Evolutionary conservation across 2,113 vertebrate species (phyloP).

Genomic region (Rhodinocichla rosea): DNA sequence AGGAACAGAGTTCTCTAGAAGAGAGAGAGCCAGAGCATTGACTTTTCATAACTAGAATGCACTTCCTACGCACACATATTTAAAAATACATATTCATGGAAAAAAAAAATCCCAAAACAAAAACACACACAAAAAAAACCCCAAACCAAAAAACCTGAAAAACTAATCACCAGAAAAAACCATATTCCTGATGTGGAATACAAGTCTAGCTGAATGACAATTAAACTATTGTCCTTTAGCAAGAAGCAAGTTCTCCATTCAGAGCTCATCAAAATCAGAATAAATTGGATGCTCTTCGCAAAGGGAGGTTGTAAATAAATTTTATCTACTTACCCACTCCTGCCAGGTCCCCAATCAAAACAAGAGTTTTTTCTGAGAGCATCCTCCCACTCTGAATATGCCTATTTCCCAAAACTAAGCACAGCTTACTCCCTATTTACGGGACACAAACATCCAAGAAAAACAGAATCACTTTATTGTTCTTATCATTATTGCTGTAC

Average conservation of each 20-base stretch:
- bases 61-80: neutral
- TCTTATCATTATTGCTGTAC: too few species aligned
- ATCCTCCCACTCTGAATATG: neutral
- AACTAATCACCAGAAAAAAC: neutral
- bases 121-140: neutral
- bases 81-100: neutral
- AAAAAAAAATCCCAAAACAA: neutral
- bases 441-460: too few species aligned
- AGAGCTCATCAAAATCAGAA: neutral
- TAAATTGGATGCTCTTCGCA: neutral
- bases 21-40: neutral
- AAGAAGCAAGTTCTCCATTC: neutral
- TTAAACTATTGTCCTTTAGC: neutral
- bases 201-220: neutral
- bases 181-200: neutral
- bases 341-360: neutral
- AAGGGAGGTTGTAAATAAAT: neutral
- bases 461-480: too few species aligned
- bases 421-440: neutral
- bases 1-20: neutral
- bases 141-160: too few species aligned
- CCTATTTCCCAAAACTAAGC: neutral
- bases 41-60: neutral
- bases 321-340: neutral
- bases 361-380: neutral